These are phyloP conservation scores for Carettochelys insculpta DNA, from an alignment of 2,113 vertebrate species.

Conservation along the genomic window DNA sequence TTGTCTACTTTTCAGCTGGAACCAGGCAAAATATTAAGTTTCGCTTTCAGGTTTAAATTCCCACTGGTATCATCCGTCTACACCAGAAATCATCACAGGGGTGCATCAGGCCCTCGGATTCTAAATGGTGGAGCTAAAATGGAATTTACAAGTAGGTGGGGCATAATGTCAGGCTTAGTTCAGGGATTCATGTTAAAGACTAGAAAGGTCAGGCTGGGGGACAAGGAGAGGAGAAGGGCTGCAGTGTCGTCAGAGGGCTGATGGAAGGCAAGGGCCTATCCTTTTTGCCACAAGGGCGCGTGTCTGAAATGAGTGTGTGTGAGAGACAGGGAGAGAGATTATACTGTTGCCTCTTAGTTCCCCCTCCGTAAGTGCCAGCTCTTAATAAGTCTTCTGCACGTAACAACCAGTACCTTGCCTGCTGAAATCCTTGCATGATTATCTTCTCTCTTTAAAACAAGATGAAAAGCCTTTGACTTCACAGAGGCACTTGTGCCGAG, in stretches of 20 bases:
- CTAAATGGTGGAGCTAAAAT: not conserved
- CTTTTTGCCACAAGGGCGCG: not conserved
- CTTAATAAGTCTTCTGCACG: not conserved
- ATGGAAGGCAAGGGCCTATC: not conserved
- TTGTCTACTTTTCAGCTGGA: not conserved
- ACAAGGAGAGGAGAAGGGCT: not conserved
- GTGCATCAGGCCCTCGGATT: not conserved
- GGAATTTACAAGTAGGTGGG: not conserved
- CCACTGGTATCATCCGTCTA: not conserved
- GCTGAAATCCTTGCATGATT: not conserved
- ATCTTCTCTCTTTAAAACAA: not conserved
- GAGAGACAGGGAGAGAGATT: not conserved
- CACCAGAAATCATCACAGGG: not conserved
- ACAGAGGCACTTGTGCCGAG: not conserved
- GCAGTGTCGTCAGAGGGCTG: not conserved
- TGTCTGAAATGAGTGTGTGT: not conserved
- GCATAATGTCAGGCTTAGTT: not conserved
- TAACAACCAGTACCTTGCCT: not conserved
- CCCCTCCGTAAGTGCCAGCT: not conserved
- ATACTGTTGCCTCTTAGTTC: not conserved
- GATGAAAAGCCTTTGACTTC: not conserved
- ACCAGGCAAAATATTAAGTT: not conserved
- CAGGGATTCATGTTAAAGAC: not conserved
- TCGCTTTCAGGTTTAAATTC: not conserved
- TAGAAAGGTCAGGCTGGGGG: not conserved